phyloP scores from a whole-genome alignment of 2,113 vertebrate species.

The Laticauda laticaudata region DNA sequence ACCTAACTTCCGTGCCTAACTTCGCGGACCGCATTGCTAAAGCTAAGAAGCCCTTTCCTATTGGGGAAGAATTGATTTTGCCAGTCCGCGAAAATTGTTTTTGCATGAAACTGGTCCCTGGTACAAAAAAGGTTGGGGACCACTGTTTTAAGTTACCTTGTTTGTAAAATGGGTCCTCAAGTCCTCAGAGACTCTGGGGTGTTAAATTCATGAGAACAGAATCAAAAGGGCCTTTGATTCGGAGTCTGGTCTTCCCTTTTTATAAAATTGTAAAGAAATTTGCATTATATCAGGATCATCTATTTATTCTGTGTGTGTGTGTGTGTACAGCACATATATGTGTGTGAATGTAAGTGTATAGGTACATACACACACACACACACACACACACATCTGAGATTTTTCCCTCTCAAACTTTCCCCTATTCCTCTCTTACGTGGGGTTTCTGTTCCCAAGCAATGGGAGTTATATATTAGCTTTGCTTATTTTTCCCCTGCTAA shows the following conservation, averaged over 20 bases:
- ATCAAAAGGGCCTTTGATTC: not conserved
- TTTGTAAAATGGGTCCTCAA: not conserved
- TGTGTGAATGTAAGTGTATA: not conserved
- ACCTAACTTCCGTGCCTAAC: too few relatives aligned
- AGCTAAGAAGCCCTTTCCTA: too few relatives aligned
- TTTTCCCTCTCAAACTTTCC: not conserved
- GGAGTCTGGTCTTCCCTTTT: not conserved
- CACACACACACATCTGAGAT: too few relatives aligned
- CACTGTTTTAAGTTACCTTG: not conserved
- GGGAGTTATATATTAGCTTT: not conserved
- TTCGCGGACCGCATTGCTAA: too few relatives aligned
- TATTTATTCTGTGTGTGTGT: not conserved
- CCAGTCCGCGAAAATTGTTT: too few relatives aligned
- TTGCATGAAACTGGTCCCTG: too few relatives aligned
- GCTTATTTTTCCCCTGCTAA: not conserved
- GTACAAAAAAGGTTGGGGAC: too few relatives aligned
- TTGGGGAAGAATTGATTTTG: too few relatives aligned
- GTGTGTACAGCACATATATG: not conserved
- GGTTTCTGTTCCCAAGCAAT: not conserved
- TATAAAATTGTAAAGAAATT: not conserved
- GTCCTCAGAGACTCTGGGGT: not conserved
- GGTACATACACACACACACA: too few relatives aligned
- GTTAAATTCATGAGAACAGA: not conserved
- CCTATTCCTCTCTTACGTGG: not conserved
- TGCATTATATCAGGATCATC: not conserved